These are phyloP conservation scores for human DNA, from an alignment of 2,113 vertebrate species.

Conservation along the genomic window DNA sequence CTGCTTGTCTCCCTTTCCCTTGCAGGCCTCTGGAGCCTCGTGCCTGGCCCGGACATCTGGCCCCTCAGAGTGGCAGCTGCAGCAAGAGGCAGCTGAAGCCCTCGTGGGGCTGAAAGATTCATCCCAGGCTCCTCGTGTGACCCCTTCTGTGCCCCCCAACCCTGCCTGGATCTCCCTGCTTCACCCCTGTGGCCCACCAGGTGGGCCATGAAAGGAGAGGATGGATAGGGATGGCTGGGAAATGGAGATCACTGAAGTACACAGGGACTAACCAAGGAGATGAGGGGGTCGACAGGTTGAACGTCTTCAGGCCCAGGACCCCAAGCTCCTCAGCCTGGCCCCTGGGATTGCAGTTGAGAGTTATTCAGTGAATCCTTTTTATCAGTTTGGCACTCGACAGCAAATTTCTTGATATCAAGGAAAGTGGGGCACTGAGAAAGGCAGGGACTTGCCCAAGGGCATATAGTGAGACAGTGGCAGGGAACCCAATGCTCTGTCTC, in stretches of 20 bases:
- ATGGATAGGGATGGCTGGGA: not conserved
- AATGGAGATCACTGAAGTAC: not conserved
- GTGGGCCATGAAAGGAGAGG: not conserved
- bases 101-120: conserved; percentile 80
- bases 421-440: not conserved
- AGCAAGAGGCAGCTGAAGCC: conserved; percentile 80
- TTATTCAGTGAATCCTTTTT: not conserved
- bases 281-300: not conserved
- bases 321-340: not conserved
- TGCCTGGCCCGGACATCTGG: conserved; percentile 53
- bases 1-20: conserved; percentile 28
- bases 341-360: not conserved
- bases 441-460: not conserved
- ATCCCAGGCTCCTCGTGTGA: conserved; percentile 60
- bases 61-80: conserved; percentile 74
- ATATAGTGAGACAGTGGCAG: not conserved
- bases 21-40: conserved; percentile 50
- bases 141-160: not conserved
- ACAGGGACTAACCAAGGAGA: not conserved
- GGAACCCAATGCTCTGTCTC: not conserved
- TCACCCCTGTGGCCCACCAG: conserved; percentile 61
- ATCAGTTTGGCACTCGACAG: not conserved
- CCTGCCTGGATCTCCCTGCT: conserved; percentile 62
- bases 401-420: not conserved
- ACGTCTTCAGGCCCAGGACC: not conserved